Percentiles rank a stretch among this genome's conserved stretches.
phyloP scores from a whole-genome alignment of 2,113 vertebrate species.

The Nerophis lumbriciformis region DNA sequence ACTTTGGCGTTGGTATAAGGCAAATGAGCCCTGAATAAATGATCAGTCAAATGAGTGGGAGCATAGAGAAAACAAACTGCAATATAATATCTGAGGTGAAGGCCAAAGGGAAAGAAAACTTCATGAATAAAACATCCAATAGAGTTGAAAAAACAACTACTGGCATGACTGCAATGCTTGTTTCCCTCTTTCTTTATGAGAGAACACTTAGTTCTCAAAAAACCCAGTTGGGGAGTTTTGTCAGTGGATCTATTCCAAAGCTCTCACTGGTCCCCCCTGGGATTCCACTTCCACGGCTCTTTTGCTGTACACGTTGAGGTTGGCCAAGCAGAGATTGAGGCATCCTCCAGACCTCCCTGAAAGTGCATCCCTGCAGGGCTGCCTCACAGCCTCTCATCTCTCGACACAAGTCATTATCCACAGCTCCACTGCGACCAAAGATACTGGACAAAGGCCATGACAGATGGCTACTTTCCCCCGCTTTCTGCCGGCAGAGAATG shows the following conservation, averaged over 20 bases:
- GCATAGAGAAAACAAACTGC: background rate
- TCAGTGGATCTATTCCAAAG: constrained; percentile 9
- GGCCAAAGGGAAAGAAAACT: background rate
- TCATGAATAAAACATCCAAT: constrained; percentile 1
- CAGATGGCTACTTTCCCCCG: constrained; percentile 32
- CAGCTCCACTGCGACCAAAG: constrained; percentile 19
- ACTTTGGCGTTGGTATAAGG: background rate
- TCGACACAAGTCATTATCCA: constrained; percentile 43
- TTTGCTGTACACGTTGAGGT: constrained; percentile 13
- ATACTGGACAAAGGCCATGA: constrained; percentile 30
- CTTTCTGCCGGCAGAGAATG: constrained; percentile 11
- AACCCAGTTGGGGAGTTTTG: constrained; percentile 10
- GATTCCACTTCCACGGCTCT: constrained; percentile 7
- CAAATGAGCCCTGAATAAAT: background rate
- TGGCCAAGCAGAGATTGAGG: constrained; percentile 14
- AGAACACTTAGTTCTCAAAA: constrained; percentile 4
- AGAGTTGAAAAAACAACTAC: background rate
- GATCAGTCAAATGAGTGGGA: background rate
- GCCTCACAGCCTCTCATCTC: constrained; percentile 26
- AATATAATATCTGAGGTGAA: background rate
- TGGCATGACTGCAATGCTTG: background rate
- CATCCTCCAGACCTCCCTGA: constrained; percentile 21
- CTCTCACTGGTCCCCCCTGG: background rate
- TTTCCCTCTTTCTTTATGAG: background rate
- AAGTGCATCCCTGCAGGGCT: constrained; percentile 18